A percentile compares a stretch with the other conserved stretches of the same genome.
Conservation (phyloP, 2,113 vertebrate genomes). For the Illadopsis cleaveri region DNA sequence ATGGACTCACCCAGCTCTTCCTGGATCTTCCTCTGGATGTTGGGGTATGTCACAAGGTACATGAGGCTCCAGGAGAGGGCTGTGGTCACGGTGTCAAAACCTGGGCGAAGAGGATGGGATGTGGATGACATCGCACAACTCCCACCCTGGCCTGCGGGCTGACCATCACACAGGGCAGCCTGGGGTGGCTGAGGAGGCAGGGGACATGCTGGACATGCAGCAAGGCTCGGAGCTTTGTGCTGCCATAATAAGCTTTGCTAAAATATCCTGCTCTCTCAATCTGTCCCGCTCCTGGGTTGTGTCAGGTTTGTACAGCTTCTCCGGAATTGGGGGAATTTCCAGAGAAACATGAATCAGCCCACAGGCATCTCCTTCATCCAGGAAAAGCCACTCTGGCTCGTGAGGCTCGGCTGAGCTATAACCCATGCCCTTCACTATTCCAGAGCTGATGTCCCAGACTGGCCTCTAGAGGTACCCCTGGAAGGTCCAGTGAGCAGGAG, state of each 20-base stretch:
- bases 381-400: neutral
- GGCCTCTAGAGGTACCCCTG: neutral
- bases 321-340: neutral
- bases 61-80: conserved; percentile 88
- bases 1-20: conserved; percentile 83
- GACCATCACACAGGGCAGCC: neutral
- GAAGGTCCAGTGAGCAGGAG: neutral
- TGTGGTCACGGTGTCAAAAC: conserved; percentile 90
- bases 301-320: neutral
- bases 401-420: neutral
- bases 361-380: neutral
- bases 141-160: fast-evolving
- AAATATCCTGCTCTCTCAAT: neutral
- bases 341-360: neutral
- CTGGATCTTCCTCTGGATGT: conserved; percentile 85
- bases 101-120: conserved; percentile 57
- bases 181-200: neutral
- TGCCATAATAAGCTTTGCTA: neutral
- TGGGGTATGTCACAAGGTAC: conserved; percentile 83
- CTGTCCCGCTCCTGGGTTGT: neutral
- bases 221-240: neutral
- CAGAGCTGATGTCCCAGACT: neutral
- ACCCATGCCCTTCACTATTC: fast-evolving
- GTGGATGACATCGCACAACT: neutral
- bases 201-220: neutral